These are phyloP conservation scores for Teleiodes luculella DNA, from an alignment of 2,888 invertebrate genomes.

Conservation along the genomic window DNA sequence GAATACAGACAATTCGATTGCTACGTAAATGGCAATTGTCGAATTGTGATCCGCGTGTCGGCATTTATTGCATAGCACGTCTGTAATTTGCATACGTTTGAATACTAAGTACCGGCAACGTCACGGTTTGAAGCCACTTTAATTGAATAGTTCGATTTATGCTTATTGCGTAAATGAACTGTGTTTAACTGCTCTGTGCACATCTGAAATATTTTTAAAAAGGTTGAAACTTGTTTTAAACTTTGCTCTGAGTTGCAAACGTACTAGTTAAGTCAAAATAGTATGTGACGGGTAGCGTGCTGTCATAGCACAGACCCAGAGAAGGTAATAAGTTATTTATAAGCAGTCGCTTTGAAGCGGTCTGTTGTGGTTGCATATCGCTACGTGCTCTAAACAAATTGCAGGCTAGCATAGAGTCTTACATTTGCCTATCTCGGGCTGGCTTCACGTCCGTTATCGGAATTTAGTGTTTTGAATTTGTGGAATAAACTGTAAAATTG, in stretches of 20 bases:
- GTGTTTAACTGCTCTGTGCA: neutral
- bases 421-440: conserved; percentile 13
- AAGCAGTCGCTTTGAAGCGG: conserved; percentile 41
- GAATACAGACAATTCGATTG: conserved; percentile 54
- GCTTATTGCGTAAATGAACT: conserved; percentile 49
- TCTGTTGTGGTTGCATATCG: conserved; percentile 29
- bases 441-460: conserved; percentile 4
- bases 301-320: conserved; percentile 34
- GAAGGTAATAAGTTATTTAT: conserved; percentile 61
- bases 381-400: conserved; percentile 28
- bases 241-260: conserved; percentile 13
- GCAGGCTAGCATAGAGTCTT: conserved; percentile 15
- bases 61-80: conserved; percentile 78
- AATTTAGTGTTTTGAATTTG: neutral
- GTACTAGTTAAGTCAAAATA: conserved; percentile 30
- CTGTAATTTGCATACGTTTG: conserved; percentile 78
- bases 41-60: conserved; percentile 75
- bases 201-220: conserved; percentile 8
- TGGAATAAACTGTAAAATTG: neutral
- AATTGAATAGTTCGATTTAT: conserved; percentile 74
- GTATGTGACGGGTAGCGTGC: conserved; percentile 34
- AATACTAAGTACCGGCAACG: conserved; percentile 70
- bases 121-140: conserved; percentile 70
- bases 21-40: conserved; percentile 73
- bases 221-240: conserved; percentile 12